Evolutionary conservation across 2,888 invertebrate genomes (phyloP), one percentile per base, ranked within the genome.

Genomic region (Lypha dubia): DNA sequence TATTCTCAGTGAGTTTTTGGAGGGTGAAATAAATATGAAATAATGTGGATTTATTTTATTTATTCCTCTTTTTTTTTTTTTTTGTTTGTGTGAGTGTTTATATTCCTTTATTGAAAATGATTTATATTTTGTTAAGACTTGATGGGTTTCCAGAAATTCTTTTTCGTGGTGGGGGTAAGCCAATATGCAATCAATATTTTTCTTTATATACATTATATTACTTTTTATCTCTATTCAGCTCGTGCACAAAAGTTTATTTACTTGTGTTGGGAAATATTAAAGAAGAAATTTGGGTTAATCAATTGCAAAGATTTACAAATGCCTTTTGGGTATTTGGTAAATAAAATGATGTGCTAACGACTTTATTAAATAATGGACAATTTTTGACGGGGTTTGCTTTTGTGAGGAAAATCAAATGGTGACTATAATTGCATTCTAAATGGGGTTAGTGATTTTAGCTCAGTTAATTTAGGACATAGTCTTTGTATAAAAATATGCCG

Each of bases 11-110:
- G 17, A 32, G 41, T 28, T 63, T 35, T 58, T 56, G 32, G 3
- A 38, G 13, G 56, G 22, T 71, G 20, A n/a, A 24, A 35, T 53
- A 24, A 24, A 44, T 53, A 53, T 49, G 35, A 56, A 49, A 58
- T 65, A 58, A 62, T 65, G 58, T 58, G n/a, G 38, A 49, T 68
- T 67, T 68, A 65, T 65, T 56, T 56, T 46, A 32, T 51, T 53
- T 46, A 8, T 20, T 71, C 5, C 9, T 28, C 24, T 63, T 53
- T 20, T 3, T 38, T 24, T 28, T 20, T 17, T 44, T 44, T 15
- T 46, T 17, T 44, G n/a, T n/a, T n/a, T n/a, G n/a, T n/a, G n/a
- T n/a, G n/a, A n/a, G n/a, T n/a, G 22, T 35, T 49, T 49, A 17
- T 49, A 46, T 79, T 20, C 7, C 15, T 46, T 58, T 38, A n/a